These are phyloP conservation scores for Hermetia illucens DNA, from an alignment of 1,140 invertebrate genomes.

Conservation along the genomic window DNA sequence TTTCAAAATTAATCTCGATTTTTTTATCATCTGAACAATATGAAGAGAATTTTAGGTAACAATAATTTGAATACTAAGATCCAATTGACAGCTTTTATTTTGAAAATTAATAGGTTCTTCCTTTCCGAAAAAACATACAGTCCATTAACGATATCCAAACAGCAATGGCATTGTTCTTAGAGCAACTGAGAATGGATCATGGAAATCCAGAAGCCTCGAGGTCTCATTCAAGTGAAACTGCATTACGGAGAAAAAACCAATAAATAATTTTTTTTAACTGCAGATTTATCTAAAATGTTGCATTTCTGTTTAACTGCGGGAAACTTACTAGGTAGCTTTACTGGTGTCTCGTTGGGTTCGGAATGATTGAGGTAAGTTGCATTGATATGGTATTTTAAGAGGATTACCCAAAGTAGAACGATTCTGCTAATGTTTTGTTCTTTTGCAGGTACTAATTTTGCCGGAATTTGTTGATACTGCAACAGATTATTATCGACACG, in stretches of 20 bases:
- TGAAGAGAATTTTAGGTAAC: constrained; percentile 16
- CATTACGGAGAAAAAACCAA: background rate
- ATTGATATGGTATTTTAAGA: constrained; percentile 35
- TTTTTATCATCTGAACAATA: constrained; percentile 28
- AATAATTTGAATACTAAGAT: background rate
- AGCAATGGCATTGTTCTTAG: constrained; percentile 31
- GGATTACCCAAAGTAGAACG: background rate
- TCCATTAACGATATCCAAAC: constrained; percentile 22
- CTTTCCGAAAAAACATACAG: constrained; percentile 14
- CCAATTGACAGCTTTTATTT: background rate
- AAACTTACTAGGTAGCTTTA: constrained; percentile 52
- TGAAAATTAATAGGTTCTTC: constrained; percentile 5
- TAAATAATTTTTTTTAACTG: background rate
- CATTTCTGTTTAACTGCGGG: constrained; percentile 24
- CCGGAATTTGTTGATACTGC: constrained; percentile 50
- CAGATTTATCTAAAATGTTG: constrained; percentile 8
- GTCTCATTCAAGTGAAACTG: constrained; percentile 3
- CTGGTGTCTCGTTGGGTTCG: constrained; percentile 55
- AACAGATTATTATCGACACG: constrained; percentile 26
- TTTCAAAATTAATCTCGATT: constrained; percentile 34
- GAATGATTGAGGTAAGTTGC: constrained; percentile 57
- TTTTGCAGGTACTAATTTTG: constrained; percentile 44
- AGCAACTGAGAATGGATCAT: constrained; percentile 31
- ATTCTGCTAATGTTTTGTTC: background rate
- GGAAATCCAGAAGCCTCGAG: constrained; percentile 11